Base-by-base conservation (phyloP, 2,113 vertebrate species). In the Epinephelus lanceolatus region DNA sequence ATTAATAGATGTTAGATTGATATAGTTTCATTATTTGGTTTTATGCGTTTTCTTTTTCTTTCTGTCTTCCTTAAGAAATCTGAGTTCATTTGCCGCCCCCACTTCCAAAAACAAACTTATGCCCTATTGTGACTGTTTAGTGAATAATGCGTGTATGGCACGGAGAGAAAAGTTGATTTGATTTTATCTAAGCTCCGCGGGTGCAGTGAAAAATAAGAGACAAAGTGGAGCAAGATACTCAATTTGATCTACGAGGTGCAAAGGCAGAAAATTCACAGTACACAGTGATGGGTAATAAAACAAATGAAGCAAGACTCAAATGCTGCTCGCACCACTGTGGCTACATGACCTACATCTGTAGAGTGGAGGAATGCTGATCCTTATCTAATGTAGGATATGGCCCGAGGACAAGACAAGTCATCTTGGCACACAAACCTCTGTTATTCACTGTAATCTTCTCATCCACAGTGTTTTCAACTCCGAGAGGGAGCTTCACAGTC, bases 301-400 rank as follows among this genome's bases (percentile, higher is more conserved):
- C 74, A 89, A 91, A 89, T 76, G 84, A 84, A 80, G 77, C 84
- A 80, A 80, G 77, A 86, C 88, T 83, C 5, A 62, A 71, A 84
- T 74, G 61, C 59, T 65, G 37, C 76, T 79, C 79, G 62, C 72
- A 68, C 59, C 55, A 45, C 71, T 57, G 89, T 80, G 81, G 62
- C 81, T 83, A 88, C 86, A 90, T 92, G 91, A 94, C 92, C 92
- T 91, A 93, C 85, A 94, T 94, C 85, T 89, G 89, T 61, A 76
- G 71, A 86, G 67, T 55, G 55, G 65, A 91, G 81, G 89, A 90
- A 92, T 88, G 90, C 78, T 55, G 88, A 91, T 92, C 71, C 74
- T 90, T 91, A 92, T 92, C 93, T 92, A 76, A 91, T 74, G 86
- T 76, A 68, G 66, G 77, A 89, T 82, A 89, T 84, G 75, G 85